Evolutionary conservation across 2,113 vertebrate genomes (phyloP).

Genomic region (Alaudala cheleensis): DNA sequence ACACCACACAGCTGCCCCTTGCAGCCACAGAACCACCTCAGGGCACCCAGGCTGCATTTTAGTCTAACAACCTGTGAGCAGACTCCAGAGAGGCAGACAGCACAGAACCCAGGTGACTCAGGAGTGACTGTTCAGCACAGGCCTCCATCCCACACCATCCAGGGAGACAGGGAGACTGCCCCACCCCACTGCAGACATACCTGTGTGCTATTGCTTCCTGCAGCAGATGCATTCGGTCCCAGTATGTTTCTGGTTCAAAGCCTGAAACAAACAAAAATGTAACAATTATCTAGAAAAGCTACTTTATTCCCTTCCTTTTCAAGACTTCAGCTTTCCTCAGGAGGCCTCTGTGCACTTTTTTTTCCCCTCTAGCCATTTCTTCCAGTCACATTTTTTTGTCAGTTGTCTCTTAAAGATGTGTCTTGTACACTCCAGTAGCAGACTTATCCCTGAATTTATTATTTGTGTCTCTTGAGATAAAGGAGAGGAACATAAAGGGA

Average conservation of each 20-base stretch:
- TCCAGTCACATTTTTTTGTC: neutral
- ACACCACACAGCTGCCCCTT: neutral
- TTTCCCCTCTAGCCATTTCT: neutral
- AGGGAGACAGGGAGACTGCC: neutral
- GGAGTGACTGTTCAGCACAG: neutral
- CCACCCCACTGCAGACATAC: constrained; percentile 55
- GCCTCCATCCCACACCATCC: neutral
- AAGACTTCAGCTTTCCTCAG: neutral
- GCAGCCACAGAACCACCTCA: neutral
- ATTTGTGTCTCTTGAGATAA: neutral
- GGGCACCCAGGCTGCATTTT: neutral
- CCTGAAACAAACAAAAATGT: constrained; percentile 70
- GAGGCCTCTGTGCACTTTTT: neutral
- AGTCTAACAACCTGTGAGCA: neutral
- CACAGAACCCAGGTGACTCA: neutral
- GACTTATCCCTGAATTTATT: neutral
- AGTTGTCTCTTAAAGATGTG: neutral
- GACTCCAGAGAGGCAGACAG: neutral
- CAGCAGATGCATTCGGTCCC: constrained; percentile 97
- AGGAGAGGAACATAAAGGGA: neutral
- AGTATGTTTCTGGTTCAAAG: constrained; percentile 96
- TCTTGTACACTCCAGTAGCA: neutral
- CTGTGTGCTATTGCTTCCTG: constrained; percentile 94
- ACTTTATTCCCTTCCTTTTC: neutral
- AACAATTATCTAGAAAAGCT: neutral